A percentile compares a stretch with the other conserved stretches of the same genome.
Evolutionary conservation across 2,888 invertebrate genomes (phyloP).

Genomic region (Notodonta dromedarius): DNA sequence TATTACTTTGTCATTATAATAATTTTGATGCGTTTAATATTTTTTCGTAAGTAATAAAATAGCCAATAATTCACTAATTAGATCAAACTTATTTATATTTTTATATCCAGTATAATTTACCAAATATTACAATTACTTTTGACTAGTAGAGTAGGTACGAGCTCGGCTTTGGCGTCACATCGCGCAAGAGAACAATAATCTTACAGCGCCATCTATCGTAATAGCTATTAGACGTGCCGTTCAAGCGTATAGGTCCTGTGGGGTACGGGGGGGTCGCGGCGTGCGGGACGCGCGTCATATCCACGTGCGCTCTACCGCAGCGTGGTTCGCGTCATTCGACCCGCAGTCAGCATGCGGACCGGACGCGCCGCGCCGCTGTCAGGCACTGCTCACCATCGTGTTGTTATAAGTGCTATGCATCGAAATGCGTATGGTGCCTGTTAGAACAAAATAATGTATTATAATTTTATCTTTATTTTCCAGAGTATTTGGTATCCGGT

Average conservation of each 20-base stretch:
- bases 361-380: slow-evolving; percentile 70
- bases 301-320: slow-evolving; percentile 40
- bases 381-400: slow-evolving; percentile 68
- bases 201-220: too few relatives aligned
- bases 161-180: too few relatives aligned
- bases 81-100: too few relatives aligned
- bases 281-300: slow-evolving; percentile 39
- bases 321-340: slow-evolving; percentile 42
- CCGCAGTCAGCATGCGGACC: slow-evolving; percentile 52
- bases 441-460: slow-evolving; percentile 17
- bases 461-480: not conserved
- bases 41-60: too few relatives aligned
- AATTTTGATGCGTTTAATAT: too few relatives aligned
- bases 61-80: too few relatives aligned
- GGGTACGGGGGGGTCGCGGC: slow-evolving; percentile 58
- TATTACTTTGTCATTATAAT: too few relatives aligned
- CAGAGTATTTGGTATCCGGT: slow-evolving; percentile 3
- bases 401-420: slow-evolving; percentile 81
- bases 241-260: slow-evolving; percentile 74
- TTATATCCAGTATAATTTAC: too few relatives aligned
- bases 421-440: slow-evolving; percentile 79
- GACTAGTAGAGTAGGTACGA: too few relatives aligned
- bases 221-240: slow-evolving; percentile 5
- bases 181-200: too few relatives aligned
- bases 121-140: too few relatives aligned